Percentiles rank a stretch among this genome's conserved stretches.
Conservation (phyloP, 2,888 invertebrate genomes). For the Nemotelus pantherinus region DNA sequence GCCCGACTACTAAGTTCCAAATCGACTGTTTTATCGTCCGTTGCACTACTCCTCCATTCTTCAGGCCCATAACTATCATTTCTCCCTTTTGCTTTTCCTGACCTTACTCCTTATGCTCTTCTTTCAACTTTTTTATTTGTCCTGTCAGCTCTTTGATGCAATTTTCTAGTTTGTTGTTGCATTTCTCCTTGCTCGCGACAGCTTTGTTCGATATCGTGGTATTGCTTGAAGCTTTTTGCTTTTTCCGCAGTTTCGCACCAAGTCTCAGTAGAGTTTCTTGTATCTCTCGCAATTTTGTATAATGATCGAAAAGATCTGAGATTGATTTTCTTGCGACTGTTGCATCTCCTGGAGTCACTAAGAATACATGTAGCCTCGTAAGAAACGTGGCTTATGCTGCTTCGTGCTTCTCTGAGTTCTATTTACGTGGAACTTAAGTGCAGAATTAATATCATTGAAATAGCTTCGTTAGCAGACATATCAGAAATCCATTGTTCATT, state of each 20-base stretch:
- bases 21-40: too few species aligned
- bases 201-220: slow-evolving; percentile 60
- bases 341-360: slow-evolving; percentile 80
- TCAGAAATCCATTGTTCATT: slow-evolving; percentile 71
- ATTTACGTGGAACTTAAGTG: slow-evolving; percentile 88
- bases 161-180: slow-evolving; percentile 67
- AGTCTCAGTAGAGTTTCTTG: slow-evolving; percentile 79
- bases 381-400: slow-evolving; percentile 74
- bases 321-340: slow-evolving; percentile 80
- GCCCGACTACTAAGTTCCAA: too few species aligned
- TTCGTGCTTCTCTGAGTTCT: slow-evolving; percentile 75
- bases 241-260: slow-evolving; percentile 65
- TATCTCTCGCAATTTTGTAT: slow-evolving; percentile 90
- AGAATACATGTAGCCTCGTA: slow-evolving; percentile 71
- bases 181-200: slow-evolving; percentile 66
- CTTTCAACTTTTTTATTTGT: slow-evolving; percentile 77
- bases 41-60: too few species aligned
- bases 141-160: slow-evolving; percentile 70
- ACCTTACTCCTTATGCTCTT: slow-evolving; percentile 85
- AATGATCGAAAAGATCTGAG: slow-evolving; percentile 82
- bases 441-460: slow-evolving; percentile 86
- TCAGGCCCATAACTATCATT: slow-evolving; percentile 54
- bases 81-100: slow-evolving; percentile 86
- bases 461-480: slow-evolving; percentile 72
- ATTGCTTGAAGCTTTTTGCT: slow-evolving; percentile 52